phyloP scores from a whole-genome alignment of 2,113 vertebrate genomes.

The Upupa epops region DNA sequence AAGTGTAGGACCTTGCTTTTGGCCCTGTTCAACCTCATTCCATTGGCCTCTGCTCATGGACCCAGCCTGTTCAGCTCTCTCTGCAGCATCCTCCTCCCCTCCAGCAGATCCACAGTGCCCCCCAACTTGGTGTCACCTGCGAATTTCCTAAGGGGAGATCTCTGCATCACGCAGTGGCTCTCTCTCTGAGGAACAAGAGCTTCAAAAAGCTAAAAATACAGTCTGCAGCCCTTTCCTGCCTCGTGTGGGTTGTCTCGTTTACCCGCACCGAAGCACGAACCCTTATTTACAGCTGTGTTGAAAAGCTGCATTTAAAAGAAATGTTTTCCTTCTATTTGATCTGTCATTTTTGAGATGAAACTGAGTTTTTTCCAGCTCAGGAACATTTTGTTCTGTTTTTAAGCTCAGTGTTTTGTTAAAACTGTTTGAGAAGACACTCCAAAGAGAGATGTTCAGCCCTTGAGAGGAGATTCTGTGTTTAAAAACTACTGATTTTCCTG shows the following conservation, averaged over 20 bases:
- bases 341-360: conserved; percentile 26
- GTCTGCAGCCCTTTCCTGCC: neutral
- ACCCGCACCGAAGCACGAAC: neutral
- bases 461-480: neutral
- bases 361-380: neutral
- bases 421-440: neutral
- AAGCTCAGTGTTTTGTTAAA: neutral
- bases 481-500: conserved; percentile 31
- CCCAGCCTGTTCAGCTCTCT: too few species aligned
- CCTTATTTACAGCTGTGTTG: neutral
- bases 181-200: neutral
- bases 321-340: neutral
- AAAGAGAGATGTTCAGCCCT: neutral
- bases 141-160: neutral
- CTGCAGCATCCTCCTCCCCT: too few species aligned
- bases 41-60: too few species aligned
- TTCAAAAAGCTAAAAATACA: neutral
- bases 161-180: neutral
- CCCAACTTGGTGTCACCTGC: too few species aligned
- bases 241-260: neutral
- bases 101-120: too few species aligned
- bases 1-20: too few species aligned
- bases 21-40: too few species aligned
- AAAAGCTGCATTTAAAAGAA: neutral
- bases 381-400: conserved; percentile 9